Evolutionary conservation across 2,888 invertebrate genomes (phyloP), one percentile per base, ranked within the genome.

Genomic region (Timema podura): DNA sequence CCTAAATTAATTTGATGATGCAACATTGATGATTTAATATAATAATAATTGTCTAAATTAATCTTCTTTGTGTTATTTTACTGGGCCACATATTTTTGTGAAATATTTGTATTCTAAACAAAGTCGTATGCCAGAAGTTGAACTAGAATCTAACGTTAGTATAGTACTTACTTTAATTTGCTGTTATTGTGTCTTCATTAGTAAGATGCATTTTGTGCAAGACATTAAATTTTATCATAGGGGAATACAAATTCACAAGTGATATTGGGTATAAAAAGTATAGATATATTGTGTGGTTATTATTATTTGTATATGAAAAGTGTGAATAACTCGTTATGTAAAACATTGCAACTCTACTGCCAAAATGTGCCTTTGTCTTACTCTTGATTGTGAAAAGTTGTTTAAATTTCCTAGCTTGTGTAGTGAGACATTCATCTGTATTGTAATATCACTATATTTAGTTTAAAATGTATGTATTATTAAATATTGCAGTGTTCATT

Each of bases 271-370:
- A 30, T 30, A 30, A 30, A 30, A 30, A 30, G 30, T 30, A 30
- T 30, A 30, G 30, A 30, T 30, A 30, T 61, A 61, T 61, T 44
- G 11, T 61, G n/a, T 61, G 30, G 30, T 61, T 61, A 61, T 61
- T 61, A 16, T 8, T 44, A 13, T 61, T 10, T 61, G 61, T 61
- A 61, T 44, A 61, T 61, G 30, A 9, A 16, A 57, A 11, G 8
- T 57, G 61, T 61, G 45, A 61, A 30, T 30, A 30, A 30, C 30
- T 30, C 30, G 30, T 30, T 30, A 30, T 30, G 30, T 61, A 61
- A 44, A 61, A 45, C 10, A 61, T 44, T 44, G 61, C 61, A 61
- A 61, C 61, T 61, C 61, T 61, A 61, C 61, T 61, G 61, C 61
- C 61, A 61, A 61, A 30, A 61, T 61, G 61, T 61, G 61, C 61